phyloP scores from a whole-genome alignment of 2,113 vertebrate genomes.

The Nannospalax galili region DNA sequence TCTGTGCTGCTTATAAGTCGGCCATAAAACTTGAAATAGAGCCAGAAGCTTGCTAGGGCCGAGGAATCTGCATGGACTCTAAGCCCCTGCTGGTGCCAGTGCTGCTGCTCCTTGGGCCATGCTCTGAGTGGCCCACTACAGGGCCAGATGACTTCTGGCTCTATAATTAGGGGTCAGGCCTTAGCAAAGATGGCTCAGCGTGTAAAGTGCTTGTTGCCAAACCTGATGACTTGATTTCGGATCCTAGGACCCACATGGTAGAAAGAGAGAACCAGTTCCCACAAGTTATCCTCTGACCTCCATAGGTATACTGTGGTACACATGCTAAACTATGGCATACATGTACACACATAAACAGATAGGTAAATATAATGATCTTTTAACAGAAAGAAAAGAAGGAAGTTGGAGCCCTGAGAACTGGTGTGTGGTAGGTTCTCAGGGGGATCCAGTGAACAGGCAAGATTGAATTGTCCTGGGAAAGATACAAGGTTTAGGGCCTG shows the following conservation, averaged over 20 bases:
- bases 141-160: too few relatives aligned
- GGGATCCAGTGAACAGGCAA: too few relatives aligned
- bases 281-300: neutral
- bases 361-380: too few relatives aligned
- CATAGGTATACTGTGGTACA: neutral
- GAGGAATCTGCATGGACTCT: neutral
- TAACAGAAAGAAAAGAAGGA: neutral
- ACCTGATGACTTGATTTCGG: neutral
- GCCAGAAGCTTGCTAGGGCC: neutral
- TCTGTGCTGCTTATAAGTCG: neutral
- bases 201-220: neutral
- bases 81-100: too few relatives aligned
- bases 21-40: neutral
- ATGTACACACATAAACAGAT: too few relatives aligned
- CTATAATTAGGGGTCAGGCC: neutral
- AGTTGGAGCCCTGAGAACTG: neutral
- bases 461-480: neutral
- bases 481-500: neutral
- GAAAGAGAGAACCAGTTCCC: neutral
- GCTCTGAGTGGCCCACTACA: neutral
- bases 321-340: too few relatives aligned
- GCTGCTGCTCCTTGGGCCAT: neutral
- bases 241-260: too few relatives aligned
- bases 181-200: neutral
- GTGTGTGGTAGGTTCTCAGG: neutral